These are phyloP conservation scores for Lutjanus erythropterus DNA, from an alignment of 2,113 vertebrate species.

Conservation along the genomic window DNA sequence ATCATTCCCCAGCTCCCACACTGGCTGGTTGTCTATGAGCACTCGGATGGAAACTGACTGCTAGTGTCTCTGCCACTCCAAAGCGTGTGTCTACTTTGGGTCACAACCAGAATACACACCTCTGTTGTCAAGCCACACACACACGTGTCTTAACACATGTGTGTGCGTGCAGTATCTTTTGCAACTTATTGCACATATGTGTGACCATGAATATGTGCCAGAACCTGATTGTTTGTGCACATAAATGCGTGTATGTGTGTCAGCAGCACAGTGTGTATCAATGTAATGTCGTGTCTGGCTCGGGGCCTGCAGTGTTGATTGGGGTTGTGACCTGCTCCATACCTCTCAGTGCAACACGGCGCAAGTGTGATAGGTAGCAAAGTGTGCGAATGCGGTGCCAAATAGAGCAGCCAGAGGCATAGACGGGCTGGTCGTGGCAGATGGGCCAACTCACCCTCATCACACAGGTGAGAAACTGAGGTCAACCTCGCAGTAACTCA, in stretches of 20 bases:
- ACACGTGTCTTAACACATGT: constrained; percentile 19
- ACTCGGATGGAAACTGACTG: constrained; percentile 60
- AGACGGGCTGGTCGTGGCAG: background rate
- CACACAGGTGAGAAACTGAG: constrained; percentile 50
- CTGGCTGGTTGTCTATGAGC: constrained; percentile 64
- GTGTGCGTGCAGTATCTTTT: constrained; percentile 8
- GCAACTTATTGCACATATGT: constrained; percentile 15
- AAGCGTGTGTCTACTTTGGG: constrained; percentile 38
- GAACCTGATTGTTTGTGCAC: background rate
- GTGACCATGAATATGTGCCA: constrained; percentile 14
- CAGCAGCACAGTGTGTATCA: background rate
- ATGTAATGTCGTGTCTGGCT: constrained; percentile 8
- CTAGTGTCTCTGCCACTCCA: background rate
- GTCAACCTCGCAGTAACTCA: constrained; percentile 25
- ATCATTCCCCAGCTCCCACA: constrained; percentile 61
- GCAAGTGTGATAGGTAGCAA: constrained; percentile 36
- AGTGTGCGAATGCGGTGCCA: constrained; percentile 32
- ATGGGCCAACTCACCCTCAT: constrained; percentile 19
- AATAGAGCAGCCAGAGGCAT: constrained; percentile 33
- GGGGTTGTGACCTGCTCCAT: constrained; percentile 37
- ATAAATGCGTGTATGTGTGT: background rate
- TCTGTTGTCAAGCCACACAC: constrained; percentile 17
- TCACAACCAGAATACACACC: constrained; percentile 54
- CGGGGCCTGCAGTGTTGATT: constrained; percentile 39
- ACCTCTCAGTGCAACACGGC: constrained; percentile 28